Conservation (phyloP, 2,888 invertebrate species). For the Drosophila melanosoma region DNA sequence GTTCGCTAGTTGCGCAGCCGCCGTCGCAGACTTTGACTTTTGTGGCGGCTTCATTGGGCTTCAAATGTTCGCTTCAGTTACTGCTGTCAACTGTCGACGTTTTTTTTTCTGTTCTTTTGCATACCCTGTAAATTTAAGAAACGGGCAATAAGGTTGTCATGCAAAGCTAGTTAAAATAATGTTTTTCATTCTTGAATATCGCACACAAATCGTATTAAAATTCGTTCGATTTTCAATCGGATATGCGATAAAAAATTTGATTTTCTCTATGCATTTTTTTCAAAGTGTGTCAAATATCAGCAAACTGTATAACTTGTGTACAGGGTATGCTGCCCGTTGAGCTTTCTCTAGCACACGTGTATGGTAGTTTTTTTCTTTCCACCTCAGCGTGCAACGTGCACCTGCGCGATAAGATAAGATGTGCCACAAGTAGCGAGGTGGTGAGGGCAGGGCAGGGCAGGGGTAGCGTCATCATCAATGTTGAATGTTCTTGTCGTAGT, state of each 20-base stretch:
- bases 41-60: constrained; percentile 46
- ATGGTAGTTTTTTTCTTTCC: constrained; percentile 7
- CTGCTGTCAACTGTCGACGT: constrained; percentile 58
- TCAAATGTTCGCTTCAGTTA: constrained; percentile 32
- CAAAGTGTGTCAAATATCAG: neutral
- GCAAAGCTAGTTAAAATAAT: neutral
- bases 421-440: constrained; percentile 29
- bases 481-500: constrained; percentile 18
- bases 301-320: neutral
- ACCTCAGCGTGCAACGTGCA: constrained; percentile 66
- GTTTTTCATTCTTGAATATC: neutral
- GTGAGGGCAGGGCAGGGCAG: constrained; percentile 4
- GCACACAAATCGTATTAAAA: neutral
- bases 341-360: neutral
- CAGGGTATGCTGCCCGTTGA: constrained; percentile 1
- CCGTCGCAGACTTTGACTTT: constrained; percentile 27
- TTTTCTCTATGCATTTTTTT: neutral
- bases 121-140: constrained; percentile 8
- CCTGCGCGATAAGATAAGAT: constrained; percentile 77
- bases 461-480: constrained; percentile 30
- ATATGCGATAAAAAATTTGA: neutral
- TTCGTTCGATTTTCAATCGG: neutral
- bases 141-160: neutral
- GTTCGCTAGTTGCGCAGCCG: constrained; percentile 56
- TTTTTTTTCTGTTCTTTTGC: constrained; percentile 5